Evolutionary conservation across 2,113 vertebrate species (phyloP).

Genomic region (Serinus canaria): DNA sequence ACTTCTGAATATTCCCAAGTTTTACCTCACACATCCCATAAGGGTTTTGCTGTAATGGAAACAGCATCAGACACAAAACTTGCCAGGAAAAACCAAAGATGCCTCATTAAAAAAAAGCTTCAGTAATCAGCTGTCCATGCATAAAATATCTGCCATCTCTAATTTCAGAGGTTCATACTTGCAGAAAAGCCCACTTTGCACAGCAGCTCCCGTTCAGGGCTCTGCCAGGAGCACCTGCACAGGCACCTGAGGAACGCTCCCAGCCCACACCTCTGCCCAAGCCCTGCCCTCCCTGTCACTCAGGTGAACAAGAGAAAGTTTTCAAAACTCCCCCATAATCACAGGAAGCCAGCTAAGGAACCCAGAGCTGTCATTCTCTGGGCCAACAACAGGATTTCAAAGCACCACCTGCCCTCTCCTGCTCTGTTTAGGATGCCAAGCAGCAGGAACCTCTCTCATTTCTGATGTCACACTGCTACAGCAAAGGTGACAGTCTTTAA

Average conservation of each 20-base stretch:
- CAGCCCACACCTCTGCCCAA: background rate
- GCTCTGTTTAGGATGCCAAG: background rate
- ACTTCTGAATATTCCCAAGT: background rate
- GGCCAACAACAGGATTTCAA: background rate
- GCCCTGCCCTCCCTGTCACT: background rate
- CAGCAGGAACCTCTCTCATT: background rate
- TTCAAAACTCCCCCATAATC: background rate
- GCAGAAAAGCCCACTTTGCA: background rate
- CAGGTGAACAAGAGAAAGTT: background rate
- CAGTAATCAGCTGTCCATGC: background rate
- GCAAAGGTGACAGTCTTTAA: background rate
- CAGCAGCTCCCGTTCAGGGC: rapidly evolving
- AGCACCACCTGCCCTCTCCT: background rate
- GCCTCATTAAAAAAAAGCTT: background rate
- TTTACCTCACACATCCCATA: rapidly evolving
- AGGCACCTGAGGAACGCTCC: background rate
- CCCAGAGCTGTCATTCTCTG: background rate
- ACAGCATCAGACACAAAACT: rapidly evolving
- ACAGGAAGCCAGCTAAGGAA: background rate
- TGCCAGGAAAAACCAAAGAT: background rate
- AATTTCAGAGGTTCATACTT: background rate
- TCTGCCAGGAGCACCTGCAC: background rate
- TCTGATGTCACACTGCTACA: background rate
- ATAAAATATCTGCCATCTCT: background rate
- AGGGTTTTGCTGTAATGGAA: background rate